phyloP scores from a whole-genome alignment of 2,888 invertebrate genomes.

The Sesia bembeciformis region DNA sequence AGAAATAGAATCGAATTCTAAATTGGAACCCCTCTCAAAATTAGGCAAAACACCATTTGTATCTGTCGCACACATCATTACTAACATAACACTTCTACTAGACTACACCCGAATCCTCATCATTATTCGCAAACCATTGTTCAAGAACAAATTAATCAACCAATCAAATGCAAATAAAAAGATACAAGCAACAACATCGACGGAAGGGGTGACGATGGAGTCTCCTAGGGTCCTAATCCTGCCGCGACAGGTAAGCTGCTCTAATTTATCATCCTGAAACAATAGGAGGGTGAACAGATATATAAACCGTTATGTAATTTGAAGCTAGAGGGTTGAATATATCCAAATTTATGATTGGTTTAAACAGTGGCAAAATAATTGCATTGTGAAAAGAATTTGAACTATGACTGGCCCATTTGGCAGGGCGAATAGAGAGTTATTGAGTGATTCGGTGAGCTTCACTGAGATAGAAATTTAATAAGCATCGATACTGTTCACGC shows the following conservation, averaged over 20 bases:
- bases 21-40: no score
- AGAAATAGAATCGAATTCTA: no score
- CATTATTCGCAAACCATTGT: slow-evolving; percentile 21
- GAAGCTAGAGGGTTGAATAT: slow-evolving; percentile 39
- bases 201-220: slow-evolving; percentile 47
- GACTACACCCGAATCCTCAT: not conserved
- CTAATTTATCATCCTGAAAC: slow-evolving; percentile 71
- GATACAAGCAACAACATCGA: slow-evolving; percentile 33
- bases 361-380: no score
- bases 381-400: no score
- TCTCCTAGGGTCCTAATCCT: slow-evolving; percentile 53
- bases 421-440: no score
- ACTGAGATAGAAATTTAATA: no score
- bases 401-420: no score
- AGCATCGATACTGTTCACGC: no score
- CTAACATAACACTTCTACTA: no score
- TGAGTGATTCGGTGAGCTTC: no score
- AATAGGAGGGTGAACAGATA: slow-evolving; percentile 41
- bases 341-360: not conserved
- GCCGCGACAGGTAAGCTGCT: slow-evolving; percentile 61
- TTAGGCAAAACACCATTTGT: no score
- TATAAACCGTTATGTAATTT: slow-evolving; percentile 30
- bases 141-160: slow-evolving; percentile 55
- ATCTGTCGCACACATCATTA: no score
- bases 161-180: slow-evolving; percentile 60